These are phyloP conservation scores for Lasioglossum malachurum DNA, from an alignment of 2,888 invertebrate species.

Conservation along the genomic window DNA sequence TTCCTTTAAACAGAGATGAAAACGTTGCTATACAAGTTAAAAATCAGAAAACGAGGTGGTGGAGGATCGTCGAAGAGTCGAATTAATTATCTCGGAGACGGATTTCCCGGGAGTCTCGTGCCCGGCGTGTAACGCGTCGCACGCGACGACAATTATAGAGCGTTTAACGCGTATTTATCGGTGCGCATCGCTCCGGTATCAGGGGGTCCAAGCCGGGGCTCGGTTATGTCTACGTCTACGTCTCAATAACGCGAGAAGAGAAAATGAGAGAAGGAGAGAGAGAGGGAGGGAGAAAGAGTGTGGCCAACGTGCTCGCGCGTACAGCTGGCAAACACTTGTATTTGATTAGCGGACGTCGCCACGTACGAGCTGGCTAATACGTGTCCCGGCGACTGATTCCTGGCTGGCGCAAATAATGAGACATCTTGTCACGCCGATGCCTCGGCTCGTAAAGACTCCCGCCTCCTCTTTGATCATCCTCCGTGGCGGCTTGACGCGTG, in stretches of 20 bases:
- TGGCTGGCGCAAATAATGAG: conserved; percentile 47
- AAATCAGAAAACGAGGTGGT: too few species aligned
- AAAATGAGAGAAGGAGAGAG: background rate
- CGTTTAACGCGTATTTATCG: conserved; percentile 53
- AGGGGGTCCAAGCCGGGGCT: conserved; percentile 21
- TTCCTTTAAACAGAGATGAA: too few species aligned
- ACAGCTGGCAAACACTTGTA: conserved; percentile 80
- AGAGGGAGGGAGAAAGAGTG: background rate
- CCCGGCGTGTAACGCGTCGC: conserved; percentile 16
- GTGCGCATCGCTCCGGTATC: conserved; percentile 34
- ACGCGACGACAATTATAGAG: conserved; percentile 50
- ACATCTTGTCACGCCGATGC: conserved; percentile 46
- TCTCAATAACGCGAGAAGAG: conserved; percentile 53
- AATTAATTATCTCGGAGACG: background rate
- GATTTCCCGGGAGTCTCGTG: conserved; percentile 5
- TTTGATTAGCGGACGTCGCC: conserved; percentile 80
- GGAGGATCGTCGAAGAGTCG: background rate
- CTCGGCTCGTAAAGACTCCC: conserved; percentile 23
- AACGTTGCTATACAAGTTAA: too few species aligned
- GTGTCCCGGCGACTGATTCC: conserved; percentile 64
- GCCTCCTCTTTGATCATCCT: conserved; percentile 21
- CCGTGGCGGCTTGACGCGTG: background rate
- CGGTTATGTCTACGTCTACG: conserved; percentile 52
- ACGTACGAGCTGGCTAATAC: conserved; percentile 66
- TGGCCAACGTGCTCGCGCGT: conserved; percentile 41